Evolutionary conservation across 2,888 invertebrate species (phyloP).

Genomic region (Diarsia mendica): DNA sequence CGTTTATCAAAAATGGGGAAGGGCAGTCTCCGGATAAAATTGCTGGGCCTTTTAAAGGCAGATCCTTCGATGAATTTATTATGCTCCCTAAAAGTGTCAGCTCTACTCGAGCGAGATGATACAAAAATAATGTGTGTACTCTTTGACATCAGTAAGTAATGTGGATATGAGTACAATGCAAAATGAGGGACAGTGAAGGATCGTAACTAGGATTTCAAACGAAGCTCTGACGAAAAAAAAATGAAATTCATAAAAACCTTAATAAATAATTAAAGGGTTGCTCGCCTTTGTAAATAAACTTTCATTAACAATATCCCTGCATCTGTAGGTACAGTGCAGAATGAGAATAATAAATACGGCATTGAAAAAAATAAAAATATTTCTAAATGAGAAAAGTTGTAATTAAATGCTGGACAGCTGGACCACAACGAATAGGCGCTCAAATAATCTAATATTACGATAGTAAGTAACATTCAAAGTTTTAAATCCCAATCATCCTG

Average conservation of each 20-base stretch:
- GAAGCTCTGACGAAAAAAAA: not conserved
- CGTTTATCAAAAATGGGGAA: slow-evolving; percentile 86
- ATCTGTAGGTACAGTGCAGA: not conserved
- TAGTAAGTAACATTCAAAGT: not conserved
- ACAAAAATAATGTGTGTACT: slow-evolving; percentile 51
- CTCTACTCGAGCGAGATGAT: slow-evolving; percentile 53
- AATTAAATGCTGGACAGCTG: not conserved
- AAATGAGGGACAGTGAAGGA: not conserved
- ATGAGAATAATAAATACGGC: no score
- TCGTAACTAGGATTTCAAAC: slow-evolving; percentile 1
- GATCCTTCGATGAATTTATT: slow-evolving; percentile 74
- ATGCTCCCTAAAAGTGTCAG: slow-evolving; percentile 67
- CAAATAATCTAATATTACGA: not conserved
- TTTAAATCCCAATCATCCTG: not conserved
- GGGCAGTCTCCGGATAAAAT: slow-evolving; percentile 72
- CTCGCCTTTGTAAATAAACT: not conserved
- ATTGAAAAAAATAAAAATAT: not conserved
- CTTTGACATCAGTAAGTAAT: slow-evolving; percentile 17
- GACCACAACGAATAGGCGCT: not conserved
- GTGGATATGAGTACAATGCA: not conserved
- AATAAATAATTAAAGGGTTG: not conserved
- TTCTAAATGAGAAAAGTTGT: not conserved
- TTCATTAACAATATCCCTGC: not conserved
- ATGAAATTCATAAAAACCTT: not conserved
- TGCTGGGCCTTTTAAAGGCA: slow-evolving; percentile 73